Conservation (phyloP, 2,797 vertebrate genomes). For the Geotria australis region DNA sequence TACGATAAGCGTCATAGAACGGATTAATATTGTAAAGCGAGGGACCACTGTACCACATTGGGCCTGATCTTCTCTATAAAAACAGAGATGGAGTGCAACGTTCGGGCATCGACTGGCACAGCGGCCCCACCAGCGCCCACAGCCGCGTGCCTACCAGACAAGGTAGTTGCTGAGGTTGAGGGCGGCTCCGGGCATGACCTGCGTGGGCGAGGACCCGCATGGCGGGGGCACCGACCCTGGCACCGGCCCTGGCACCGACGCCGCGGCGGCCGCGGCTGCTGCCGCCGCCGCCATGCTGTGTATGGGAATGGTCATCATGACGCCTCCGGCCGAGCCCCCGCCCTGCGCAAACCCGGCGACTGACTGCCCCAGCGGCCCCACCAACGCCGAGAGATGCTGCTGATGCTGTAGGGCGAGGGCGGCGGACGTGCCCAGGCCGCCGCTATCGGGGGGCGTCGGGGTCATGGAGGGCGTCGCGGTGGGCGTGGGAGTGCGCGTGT, state of each 20-base stretch:
- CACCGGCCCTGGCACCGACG: too few species aligned
- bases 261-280: slow-evolving; percentile 12
- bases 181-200: slow-evolving; percentile 64
- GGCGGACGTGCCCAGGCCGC: neutral
- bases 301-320: slow-evolving; percentile 72
- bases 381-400: neutral
- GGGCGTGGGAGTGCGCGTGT: slow-evolving; percentile 38
- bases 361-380: neutral
- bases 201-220: slow-evolving; percentile 31
- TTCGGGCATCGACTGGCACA: too few species aligned
- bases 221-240: too few species aligned
- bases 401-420: neutral
- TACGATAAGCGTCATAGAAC: too few species aligned
- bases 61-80: too few species aligned
- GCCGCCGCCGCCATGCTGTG: slow-evolving; percentile 54
- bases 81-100: too few species aligned
- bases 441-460: slow-evolving; percentile 37
- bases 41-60: too few species aligned
- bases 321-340: neutral
- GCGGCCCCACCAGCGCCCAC: too few species aligned
- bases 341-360: neutral
- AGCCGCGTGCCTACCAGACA: too few species aligned
- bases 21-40: too few species aligned
- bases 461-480: slow-evolving; percentile 27
- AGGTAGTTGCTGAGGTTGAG: slow-evolving; percentile 60